phyloP scores from a whole-genome alignment of 2,797 vertebrate genomes.

The Clarias fuscus region DNA sequence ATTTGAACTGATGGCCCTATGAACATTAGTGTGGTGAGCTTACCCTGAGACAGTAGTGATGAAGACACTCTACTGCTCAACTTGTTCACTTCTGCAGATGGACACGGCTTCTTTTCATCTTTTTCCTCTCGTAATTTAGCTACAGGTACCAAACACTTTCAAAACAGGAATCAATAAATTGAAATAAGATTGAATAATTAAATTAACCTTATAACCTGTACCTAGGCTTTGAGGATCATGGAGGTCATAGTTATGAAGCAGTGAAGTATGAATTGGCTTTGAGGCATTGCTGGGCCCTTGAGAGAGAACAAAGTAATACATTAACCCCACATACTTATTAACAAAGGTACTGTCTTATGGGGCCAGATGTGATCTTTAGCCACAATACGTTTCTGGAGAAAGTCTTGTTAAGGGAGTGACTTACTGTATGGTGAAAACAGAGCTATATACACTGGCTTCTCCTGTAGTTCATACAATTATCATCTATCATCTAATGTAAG shows the following conservation, averaged over 20 bases:
- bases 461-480: not conserved
- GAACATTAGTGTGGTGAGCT: not conserved
- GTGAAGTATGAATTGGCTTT: conserved; percentile 11
- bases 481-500: not conserved
- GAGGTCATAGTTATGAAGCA: conserved; percentile 31
- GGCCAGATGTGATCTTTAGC: not conserved
- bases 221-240: conserved; percentile 10
- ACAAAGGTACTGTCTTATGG: not conserved
- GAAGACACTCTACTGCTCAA: not conserved
- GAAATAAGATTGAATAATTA: not conserved
- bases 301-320: not conserved
- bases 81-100: not conserved
- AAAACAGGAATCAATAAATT: not conserved
- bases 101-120: not conserved
- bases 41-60: conserved; percentile 19
- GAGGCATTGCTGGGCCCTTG: conserved; percentile 4
- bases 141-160: not conserved
- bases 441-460: not conserved
- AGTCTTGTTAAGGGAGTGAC: not conserved
- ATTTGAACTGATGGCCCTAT: not conserved
- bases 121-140: conserved; percentile 4
- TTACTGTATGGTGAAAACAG: not conserved
- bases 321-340: conserved; percentile 13
- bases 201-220: not conserved
- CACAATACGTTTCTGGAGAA: not conserved